Evolutionary conservation across 2,888 invertebrate genomes (phyloP).

Genomic region (Noctua fimbriata): DNA sequence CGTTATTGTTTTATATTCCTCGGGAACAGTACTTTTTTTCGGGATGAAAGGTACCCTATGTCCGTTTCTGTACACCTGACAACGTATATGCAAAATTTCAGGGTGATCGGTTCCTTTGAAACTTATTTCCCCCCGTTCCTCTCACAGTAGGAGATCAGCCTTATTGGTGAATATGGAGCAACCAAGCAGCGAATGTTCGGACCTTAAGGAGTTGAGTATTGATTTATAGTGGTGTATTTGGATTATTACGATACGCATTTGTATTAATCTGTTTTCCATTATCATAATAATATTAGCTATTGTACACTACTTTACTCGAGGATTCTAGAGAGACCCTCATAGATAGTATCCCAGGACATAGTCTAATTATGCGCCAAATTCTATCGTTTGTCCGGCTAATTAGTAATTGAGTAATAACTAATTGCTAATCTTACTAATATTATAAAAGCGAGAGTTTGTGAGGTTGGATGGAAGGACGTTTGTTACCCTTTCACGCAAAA

Average conservation of each 20-base stretch:
- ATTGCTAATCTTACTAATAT: too few relatives aligned
- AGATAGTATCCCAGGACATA: background rate
- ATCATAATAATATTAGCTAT: background rate
- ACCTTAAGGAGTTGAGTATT: conserved; percentile 40
- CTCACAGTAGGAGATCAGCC: background rate
- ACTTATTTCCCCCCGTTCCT: background rate
- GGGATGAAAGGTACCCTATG: too few relatives aligned
- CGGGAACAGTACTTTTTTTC: too few relatives aligned
- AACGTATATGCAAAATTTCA: too few relatives aligned
- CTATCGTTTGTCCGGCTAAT: too few relatives aligned
- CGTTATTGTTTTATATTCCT: too few relatives aligned
- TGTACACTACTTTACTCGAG: background rate
- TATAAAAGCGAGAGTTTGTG: too few relatives aligned
- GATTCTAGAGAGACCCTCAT: background rate
- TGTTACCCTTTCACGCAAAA: too few relatives aligned
- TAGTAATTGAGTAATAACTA: too few relatives aligned
- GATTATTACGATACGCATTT: background rate
- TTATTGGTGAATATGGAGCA: conserved; percentile 16
- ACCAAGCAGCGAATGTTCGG: conserved; percentile 4
- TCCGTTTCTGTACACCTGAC: too few relatives aligned
- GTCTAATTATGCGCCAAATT: too few relatives aligned
- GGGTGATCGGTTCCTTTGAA: background rate
- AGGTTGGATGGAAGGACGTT: too few relatives aligned
- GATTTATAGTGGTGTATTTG: conserved; percentile 41
- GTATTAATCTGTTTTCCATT: background rate